A percentile compares a stretch with the other conserved stretches of the same genome.
These are phyloP conservation scores for Nixonia krombeini DNA, from an alignment of 1,140 invertebrate genomes.

Conservation along the genomic window DNA sequence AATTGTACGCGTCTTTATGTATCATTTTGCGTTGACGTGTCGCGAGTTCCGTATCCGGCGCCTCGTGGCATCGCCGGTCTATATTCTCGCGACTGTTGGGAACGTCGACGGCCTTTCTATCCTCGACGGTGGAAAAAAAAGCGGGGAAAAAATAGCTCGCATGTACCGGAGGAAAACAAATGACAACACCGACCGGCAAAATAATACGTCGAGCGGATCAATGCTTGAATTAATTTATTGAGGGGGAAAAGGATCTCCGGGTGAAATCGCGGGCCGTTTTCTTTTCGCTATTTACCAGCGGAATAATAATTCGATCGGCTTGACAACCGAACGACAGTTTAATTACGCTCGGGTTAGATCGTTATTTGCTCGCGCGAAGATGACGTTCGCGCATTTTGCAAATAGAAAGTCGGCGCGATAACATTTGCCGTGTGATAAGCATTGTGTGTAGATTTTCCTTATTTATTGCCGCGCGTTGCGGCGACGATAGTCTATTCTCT, in stretches of 20 bases:
- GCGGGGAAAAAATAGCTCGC: no score
- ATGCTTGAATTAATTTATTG: no score
- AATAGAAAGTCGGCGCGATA: conserved; percentile 10
- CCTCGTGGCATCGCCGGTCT: conserved; percentile 8
- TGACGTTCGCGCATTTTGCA: not conserved
- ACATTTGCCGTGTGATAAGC: conserved; percentile 16
- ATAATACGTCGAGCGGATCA: no score
- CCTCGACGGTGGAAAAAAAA: not conserved
- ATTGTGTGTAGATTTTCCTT: conserved; percentile 59
- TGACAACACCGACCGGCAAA: no score
- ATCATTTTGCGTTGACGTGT: conserved; percentile 47
- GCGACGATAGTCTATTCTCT: conserved; percentile 49
- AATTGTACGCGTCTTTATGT: conserved; percentile 49
- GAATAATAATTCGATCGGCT: no score
- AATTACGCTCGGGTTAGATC: no score
- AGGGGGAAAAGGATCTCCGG: no score
- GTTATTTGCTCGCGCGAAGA: no score
- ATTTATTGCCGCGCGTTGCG: conserved; percentile 51
- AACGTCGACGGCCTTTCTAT: conserved; percentile 26
- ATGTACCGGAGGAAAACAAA: no score
- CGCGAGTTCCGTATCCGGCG: conserved; percentile 38
- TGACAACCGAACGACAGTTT: no score
- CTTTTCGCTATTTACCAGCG: no score
- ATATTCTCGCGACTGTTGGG: conserved; percentile 26
- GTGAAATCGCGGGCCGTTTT: no score